Percentiles rank a stretch among this genome's conserved stretches.
Evolutionary conservation across 2,797 vertebrate genomes (phyloP).

Genomic region (Megaceryle alcyon): DNA sequence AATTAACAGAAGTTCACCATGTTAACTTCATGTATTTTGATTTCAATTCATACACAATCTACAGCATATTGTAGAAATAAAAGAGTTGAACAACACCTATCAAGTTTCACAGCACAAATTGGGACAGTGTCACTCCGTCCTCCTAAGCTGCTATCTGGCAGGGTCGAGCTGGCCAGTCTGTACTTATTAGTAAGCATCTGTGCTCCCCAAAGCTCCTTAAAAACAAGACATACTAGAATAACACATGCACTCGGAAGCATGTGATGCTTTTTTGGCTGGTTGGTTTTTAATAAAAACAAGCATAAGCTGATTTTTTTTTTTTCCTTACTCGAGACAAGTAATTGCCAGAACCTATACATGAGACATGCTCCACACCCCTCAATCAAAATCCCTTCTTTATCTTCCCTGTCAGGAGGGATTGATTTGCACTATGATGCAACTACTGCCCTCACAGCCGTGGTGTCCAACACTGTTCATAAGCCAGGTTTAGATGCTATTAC

Average conservation of each 20-base stretch:
- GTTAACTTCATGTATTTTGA: neutral
- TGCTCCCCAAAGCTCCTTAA: neutral
- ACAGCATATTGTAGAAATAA: neutral
- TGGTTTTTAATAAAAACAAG: neutral
- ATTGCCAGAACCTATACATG: neutral
- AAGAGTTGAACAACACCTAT: neutral
- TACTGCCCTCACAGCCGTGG: neutral
- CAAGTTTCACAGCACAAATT: neutral
- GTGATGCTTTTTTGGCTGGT: fast-evolving
- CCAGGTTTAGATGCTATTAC: neutral
- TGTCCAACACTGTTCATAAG: neutral
- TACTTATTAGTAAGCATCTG: neutral
- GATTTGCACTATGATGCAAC: neutral
- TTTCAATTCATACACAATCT: neutral
- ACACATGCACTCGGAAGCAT: neutral
- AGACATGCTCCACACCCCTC: neutral
- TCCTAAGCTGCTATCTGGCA: neutral
- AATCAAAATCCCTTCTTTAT: neutral
- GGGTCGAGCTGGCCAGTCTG: neutral
- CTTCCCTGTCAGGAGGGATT: neutral
- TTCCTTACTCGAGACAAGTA: neutral
- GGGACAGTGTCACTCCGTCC: neutral
- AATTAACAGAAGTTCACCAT: neutral
- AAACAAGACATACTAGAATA: neutral
- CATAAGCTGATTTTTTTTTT: neutral